Percentiles rank a stretch among this genome's conserved stretches.
phyloP scores from a whole-genome alignment of 2,888 invertebrate genomes.

The Himalopsyche anomala region DNA sequence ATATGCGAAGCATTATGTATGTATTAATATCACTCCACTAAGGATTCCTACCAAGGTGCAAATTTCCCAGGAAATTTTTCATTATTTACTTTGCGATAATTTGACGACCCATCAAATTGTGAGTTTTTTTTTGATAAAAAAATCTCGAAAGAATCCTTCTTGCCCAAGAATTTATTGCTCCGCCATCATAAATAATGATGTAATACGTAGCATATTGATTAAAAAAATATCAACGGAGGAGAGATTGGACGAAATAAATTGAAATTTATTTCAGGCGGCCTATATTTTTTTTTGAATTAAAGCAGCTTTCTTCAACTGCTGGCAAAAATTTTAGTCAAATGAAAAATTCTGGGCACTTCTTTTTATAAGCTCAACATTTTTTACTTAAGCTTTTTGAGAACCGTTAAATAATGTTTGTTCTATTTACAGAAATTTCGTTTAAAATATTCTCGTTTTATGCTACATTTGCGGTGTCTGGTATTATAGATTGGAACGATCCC shows the following conservation, averaged over 20 bases:
- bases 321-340: slow-evolving; percentile 29
- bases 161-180: slow-evolving; percentile 32
- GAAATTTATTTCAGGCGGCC: slow-evolving; percentile 29
- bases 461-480: too few species aligned
- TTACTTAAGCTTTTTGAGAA: slow-evolving; percentile 12
- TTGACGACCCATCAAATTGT: slow-evolving; percentile 23
- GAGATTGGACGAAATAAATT: slow-evolving; percentile 29
- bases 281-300: slow-evolving; percentile 22
- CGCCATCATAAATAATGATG: slow-evolving; percentile 22
- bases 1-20: too few species aligned
- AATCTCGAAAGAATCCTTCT: not conserved
- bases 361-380: slow-evolving; percentile 36
- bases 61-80: not conserved
- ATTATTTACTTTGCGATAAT: slow-evolving; percentile 25
- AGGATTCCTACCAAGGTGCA: too few species aligned
- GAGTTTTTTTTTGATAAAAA: slow-evolving; percentile 6
- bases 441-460: too few species aligned
- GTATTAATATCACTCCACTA: too few species aligned
- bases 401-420: slow-evolving; percentile 28
- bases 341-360: slow-evolving; percentile 8
- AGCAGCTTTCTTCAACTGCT: slow-evolving; percentile 31
- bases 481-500: too few species aligned
- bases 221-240: slow-evolving; percentile 32
- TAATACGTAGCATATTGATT: slow-evolving; percentile 39
- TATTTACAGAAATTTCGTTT: not conserved